phyloP scores from a whole-genome alignment of 2,113 vertebrate species.

The Tor tambroides region DNA sequence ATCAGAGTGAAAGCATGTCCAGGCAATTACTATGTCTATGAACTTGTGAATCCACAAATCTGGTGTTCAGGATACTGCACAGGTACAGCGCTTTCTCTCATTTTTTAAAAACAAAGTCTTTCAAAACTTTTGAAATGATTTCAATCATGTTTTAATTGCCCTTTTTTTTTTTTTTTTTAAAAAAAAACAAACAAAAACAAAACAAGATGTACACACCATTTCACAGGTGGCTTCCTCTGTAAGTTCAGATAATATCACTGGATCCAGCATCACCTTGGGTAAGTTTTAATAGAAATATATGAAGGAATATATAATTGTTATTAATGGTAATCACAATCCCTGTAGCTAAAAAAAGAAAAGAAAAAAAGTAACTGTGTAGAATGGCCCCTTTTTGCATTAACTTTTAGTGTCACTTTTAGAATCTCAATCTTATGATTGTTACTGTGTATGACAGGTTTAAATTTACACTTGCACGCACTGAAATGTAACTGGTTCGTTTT shows the following conservation, averaged over 20 bases:
- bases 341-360: too few species aligned
- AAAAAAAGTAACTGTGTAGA: too few species aligned
- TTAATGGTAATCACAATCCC: too few species aligned
- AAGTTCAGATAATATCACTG: neutral
- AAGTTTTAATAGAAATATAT: neutral
- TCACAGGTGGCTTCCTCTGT: neutral
- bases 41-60: neutral
- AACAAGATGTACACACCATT: too few species aligned
- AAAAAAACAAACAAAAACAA: too few species aligned
- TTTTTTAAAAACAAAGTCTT: neutral
- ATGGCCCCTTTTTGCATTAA: neutral
- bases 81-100: neutral
- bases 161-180: too few species aligned
- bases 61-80: slow-evolving; percentile 41
- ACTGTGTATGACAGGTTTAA: neutral
- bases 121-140: too few species aligned
- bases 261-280: neutral
- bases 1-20: slow-evolving; percentile 51
- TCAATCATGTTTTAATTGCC: too few species aligned
- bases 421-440: neutral
- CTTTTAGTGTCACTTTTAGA: too few species aligned
- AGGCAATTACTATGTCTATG: slow-evolving; percentile 52
- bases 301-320: neutral
- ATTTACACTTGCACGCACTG: too few species aligned
- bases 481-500: neutral